These are phyloP conservation scores for Periplaneta americana DNA, from an alignment of 1,140 invertebrate species.

Conservation along the genomic window DNA sequence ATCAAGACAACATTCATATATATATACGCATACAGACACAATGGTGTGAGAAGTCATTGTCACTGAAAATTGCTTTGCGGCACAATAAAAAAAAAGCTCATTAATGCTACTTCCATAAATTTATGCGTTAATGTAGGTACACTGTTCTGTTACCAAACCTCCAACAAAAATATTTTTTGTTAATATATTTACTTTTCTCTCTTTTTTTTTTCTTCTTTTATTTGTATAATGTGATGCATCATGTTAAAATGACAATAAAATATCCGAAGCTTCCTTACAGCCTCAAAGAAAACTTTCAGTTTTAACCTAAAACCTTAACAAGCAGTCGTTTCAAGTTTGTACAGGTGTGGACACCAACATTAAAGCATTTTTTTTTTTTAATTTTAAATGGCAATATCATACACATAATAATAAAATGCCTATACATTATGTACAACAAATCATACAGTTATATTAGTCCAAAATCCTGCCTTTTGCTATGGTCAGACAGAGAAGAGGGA, in stretches of 20 bases:
- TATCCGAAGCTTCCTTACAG: not conserved
- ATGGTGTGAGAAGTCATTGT: not conserved
- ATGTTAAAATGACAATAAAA: not conserved
- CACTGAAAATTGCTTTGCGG: not conserved
- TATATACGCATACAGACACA: not conserved
- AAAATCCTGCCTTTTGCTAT: not conserved
- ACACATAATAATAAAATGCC: slow-evolving; percentile 8
- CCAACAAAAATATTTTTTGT: not conserved
- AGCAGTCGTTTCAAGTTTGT: not conserved
- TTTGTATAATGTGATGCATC: not conserved
- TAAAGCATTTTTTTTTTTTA: slow-evolving; percentile 5
- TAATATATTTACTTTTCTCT: not conserved
- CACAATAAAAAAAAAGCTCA: not conserved
- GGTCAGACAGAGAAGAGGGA: not conserved
- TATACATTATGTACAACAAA: slow-evolving; percentile 10
- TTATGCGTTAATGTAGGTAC: not conserved
- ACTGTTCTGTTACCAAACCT: not conserved
- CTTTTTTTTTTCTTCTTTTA: not conserved
- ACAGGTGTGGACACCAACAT: not conserved
- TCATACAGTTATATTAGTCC: not conserved
- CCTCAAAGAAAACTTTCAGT: not conserved
- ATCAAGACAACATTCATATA: not conserved
- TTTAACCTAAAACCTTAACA: not conserved
- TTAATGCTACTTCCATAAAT: not conserved
- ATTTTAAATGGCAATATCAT: not conserved